Conservation (phyloP, 2,888 invertebrate species). For the Drosophila mulleri region DNA sequence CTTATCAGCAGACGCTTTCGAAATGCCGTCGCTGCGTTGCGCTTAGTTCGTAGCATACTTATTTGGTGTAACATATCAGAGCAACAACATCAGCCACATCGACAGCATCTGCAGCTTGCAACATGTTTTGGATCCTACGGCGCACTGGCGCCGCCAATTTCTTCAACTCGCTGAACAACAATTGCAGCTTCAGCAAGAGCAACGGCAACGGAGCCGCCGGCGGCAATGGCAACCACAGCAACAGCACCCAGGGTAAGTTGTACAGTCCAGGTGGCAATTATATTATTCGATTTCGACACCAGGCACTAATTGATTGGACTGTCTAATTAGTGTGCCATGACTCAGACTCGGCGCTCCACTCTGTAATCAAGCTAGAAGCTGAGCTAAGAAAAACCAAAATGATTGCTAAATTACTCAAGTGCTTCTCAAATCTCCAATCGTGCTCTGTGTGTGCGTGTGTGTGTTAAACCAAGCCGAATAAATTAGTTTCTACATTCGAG, state of each 20-base stretch:
- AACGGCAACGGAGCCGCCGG: conserved; percentile 50
- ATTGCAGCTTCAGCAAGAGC: conserved; percentile 73
- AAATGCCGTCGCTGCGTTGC: conserved; percentile 72
- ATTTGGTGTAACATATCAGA: conserved; percentile 40
- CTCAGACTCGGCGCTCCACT: conserved; percentile 16
- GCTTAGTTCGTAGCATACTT: conserved; percentile 54
- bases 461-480: background rate
- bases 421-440: background rate
- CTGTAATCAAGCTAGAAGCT: conserved; percentile 19
- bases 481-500: background rate
- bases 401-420: background rate
- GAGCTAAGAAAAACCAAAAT: background rate
- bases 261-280: conserved; percentile 48
- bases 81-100: conserved; percentile 4
- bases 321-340: conserved; percentile 55
- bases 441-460: background rate
- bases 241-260: conserved; percentile 69
- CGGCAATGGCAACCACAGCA: conserved; percentile 66
- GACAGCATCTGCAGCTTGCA: conserved; percentile 12
- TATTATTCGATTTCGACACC: conserved; percentile 53
- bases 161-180: conserved; percentile 79
- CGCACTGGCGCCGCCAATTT: conserved; percentile 79
- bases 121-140: conserved; percentile 79
- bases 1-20: conserved; percentile 51
- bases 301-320: conserved; percentile 49